A percentile compares a stretch with the other conserved stretches of the same genome.
These are phyloP conservation scores for Acinonyx jubatus DNA, from an alignment of 2,113 vertebrate species.

Conservation along the genomic window DNA sequence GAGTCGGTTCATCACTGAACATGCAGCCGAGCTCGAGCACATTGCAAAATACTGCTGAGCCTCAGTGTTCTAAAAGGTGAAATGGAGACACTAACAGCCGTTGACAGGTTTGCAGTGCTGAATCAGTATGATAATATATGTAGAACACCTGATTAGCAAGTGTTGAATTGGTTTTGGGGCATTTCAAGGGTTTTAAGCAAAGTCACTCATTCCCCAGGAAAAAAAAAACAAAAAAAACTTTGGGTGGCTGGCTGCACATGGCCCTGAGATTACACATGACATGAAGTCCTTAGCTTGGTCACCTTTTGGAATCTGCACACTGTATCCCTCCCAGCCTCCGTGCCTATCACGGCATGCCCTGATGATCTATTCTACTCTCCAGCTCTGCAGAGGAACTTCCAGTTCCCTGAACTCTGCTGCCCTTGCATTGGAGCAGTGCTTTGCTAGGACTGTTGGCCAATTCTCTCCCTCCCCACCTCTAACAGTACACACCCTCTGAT, in stretches of 20 bases:
- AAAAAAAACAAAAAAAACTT: not conserved
- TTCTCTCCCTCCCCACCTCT: not conserved
- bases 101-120: not conserved
- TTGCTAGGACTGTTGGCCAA: not conserved
- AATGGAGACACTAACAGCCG: not conserved
- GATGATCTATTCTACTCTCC: not conserved
- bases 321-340: not conserved
- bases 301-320: not conserved
- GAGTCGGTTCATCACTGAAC: not conserved
- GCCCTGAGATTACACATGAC: not conserved
- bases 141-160: not conserved
- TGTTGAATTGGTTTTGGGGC: not conserved
- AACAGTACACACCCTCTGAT: not conserved
- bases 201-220: not conserved
- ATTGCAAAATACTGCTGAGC: not conserved
- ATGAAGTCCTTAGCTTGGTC: not conserved
- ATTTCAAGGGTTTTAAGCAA: conserved; percentile 16
- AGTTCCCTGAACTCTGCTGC: not conserved
- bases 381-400: not conserved
- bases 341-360: not conserved
- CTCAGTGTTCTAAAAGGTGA: not conserved
- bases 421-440: not conserved
- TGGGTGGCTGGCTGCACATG: not conserved
- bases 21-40: not conserved
- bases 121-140: not conserved